Base-by-base conservation (phyloP, 2,888 invertebrate genomes). In the Allacma fusca region DNA sequence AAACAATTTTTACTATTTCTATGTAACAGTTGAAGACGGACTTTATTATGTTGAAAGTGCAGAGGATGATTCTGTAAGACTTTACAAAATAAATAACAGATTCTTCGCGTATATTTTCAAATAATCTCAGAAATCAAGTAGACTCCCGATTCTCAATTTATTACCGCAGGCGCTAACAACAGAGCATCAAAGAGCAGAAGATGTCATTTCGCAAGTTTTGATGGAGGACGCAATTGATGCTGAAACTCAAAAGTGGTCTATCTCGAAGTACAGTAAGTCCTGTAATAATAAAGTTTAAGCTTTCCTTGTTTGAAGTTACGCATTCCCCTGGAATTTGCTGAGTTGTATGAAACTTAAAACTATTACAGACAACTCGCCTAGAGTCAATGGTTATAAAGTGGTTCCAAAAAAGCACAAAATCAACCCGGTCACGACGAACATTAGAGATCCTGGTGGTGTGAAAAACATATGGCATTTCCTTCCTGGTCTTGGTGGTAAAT, bases 381-480 rank as follows among this genome's bases (percentile, higher is more conserved):
- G 44, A 28, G 34, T 24, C 4, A 76, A 76, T 28, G 76, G 70
- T 4, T 76, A 76, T 44, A 62, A 12, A 70, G 70, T 76, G 2
- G 64, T 44, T 21, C 9, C 71, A 7, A 50, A 64, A 24, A 26
- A 57, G 29, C 24, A 76, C 59, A 57, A 70, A n/a, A 23, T 19
- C 23, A 76, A 76, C 23, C 9, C 26, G 4, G 43, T 76, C 23
- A 71, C 71, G 21, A 59, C 43, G 1, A 43, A 76, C 43, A 28
- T 62, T 1, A 29, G 76, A 19, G 44, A 21, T 1, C 23, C 34
- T 9, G 65, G 76, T 0, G 64, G 23, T 44, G 21, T 70, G 21
- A 76, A 71, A 64, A 76, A 76, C 44, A 70, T 71, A 7, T 76
- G 76, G 76, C 71, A 76, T 26, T 76, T 76, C 26, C 64, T 76